phyloP scores from a whole-genome alignment of 1,140 invertebrate species.

The Mercenaria mercenaria region DNA sequence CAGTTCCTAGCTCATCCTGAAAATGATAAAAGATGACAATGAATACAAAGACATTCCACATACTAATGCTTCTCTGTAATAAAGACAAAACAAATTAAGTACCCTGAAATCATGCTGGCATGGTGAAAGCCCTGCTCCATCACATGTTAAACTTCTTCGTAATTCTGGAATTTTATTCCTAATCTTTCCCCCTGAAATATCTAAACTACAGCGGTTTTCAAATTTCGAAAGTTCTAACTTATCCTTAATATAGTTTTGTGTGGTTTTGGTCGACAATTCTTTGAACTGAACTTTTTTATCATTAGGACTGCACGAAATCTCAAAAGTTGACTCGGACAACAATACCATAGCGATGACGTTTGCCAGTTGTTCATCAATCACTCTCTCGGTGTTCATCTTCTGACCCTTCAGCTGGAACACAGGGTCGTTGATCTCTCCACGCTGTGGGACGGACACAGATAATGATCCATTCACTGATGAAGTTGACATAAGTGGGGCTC shows the following conservation, averaged over 20 bases:
- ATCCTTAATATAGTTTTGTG: not conserved
- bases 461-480: not conserved
- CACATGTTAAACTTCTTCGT: slow-evolving; percentile 6
- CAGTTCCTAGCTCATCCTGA: too few species aligned
- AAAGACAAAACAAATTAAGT: not conserved
- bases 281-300: not conserved
- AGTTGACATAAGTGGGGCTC: not conserved
- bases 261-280: not conserved
- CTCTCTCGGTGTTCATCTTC: slow-evolving; percentile 12
- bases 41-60: too few species aligned
- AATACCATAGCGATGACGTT: slow-evolving; percentile 52
- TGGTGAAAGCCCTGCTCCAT: slow-evolving; percentile 38
- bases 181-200: not conserved
- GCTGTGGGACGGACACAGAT: slow-evolving; percentile 30
- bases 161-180: not conserved
- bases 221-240: not conserved
- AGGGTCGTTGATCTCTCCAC: slow-evolving; percentile 25
- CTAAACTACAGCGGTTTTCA: not conserved
- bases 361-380: slow-evolving; percentile 16
- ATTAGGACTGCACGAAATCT: not conserved
- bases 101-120: not conserved
- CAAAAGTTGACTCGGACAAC: not conserved
- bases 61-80: not conserved
- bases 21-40: too few species aligned
- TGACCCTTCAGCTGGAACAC: slow-evolving; percentile 41